A percentile compares a stretch with the other conserved stretches of the same genome.
Conservation (phyloP, 2,113 vertebrate species). For the Ranitomeya imitator region DNA sequence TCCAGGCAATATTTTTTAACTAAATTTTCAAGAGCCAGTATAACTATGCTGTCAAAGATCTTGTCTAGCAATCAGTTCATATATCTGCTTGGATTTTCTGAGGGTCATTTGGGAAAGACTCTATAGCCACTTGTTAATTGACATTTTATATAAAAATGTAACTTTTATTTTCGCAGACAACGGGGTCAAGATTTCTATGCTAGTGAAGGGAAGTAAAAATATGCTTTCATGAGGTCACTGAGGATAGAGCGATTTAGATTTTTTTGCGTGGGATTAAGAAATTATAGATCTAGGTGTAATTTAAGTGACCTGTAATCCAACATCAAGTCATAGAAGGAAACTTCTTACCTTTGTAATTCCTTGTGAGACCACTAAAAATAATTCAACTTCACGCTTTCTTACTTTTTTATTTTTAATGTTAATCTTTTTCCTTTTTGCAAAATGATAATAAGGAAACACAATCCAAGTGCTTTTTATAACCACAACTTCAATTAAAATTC, state of each 20-base stretch:
- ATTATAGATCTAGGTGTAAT: neutral
- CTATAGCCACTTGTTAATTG: neutral
- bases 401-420: neutral
- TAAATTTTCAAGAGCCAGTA: conserved; percentile 8
- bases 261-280: neutral
- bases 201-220: neutral
- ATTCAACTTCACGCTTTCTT: neutral
- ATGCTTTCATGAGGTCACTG: neutral
- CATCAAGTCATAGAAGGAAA: neutral
- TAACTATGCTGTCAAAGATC: neutral
- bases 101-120: neutral
- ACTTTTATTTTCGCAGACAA: neutral
- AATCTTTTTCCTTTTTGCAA: neutral
- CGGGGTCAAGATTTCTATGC: neutral
- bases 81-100: neutral
- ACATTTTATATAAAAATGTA: neutral
- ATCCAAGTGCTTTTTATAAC: neutral
- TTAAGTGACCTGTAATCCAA: conserved; percentile 7
- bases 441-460: neutral
- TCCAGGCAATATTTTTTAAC: neutral
- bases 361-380: neutral
- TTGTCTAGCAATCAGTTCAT: neutral
- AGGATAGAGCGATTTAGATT: neutral
- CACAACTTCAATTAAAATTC: neutral
- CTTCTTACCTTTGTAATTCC: neutral